Base-by-base conservation (phyloP, 2,888 invertebrate genomes). In the Drosophila paranaensis region DNA sequence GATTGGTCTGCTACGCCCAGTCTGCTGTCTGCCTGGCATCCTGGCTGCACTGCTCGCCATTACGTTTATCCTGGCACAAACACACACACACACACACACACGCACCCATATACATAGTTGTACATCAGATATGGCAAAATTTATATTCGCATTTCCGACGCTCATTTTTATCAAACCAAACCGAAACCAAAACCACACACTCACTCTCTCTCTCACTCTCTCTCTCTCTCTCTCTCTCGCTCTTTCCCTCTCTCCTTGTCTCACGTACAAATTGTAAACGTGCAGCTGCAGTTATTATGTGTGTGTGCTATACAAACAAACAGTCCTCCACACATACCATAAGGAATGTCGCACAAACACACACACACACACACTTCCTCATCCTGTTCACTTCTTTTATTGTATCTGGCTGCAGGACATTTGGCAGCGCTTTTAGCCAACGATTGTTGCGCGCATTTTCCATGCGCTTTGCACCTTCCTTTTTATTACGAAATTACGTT, bases 61-160 rank as follows among this genome's bases (percentile, higher is more conserved):
- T 90, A 76, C 74, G 81, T 74, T 79, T 76, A 88, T 86, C 83
- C 89, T 74, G 71, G 40, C 66, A 71, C 71, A 66, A 39, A 74
- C 40, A 66, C 42, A 74, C 40, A 56, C 50, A 74, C 40, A 66
- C 42, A 74, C 40, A 56, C 50, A 60, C 40, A 46, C 50, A 43
- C 37, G 46, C 27, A 20, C 40, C 54, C 45, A 16, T 5, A 54
- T 48, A 27, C 62, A 69, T 74, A 81, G 66, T 73, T 88, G 88
- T 89, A 88, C 84, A 91, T 90, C 91, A 91, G 91, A 91, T 91
- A 91, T 90, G 84, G 77, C 83, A 78, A 86, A 91, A 91, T 91
- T 91, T 91, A 91, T 91, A 91, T 91, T 90, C 91, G 89, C 81
- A 90, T 91, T 89, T 91, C 91, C 91, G 90, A 74, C 74, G 82